Evolutionary conservation across 2,797 vertebrate species (phyloP).

Genomic region (Coccyzus lansbergi): DNA sequence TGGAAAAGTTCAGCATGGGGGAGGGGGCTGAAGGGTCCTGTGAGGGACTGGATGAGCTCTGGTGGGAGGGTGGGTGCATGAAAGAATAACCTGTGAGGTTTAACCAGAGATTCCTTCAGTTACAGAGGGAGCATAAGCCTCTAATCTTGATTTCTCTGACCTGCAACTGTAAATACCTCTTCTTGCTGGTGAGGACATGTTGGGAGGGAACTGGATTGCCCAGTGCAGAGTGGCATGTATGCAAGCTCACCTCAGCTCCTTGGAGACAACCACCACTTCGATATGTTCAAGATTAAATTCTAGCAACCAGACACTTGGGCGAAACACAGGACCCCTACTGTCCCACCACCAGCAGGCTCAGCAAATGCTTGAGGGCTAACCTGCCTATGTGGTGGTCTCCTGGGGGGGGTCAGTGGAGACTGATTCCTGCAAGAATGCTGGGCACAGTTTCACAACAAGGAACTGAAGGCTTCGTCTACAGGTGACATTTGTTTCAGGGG

Average conservation of each 20-base stretch:
- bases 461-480: neutral
- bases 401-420: neutral
- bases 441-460: neutral
- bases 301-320: neutral
- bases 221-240: neutral
- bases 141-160: neutral
- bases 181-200: neutral
- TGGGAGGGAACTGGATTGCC: neutral
- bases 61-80: neutral
- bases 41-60: neutral
- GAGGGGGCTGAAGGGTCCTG: neutral
- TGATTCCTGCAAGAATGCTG: neutral
- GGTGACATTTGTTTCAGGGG: neutral
- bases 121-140: neutral
- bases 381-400: neutral
- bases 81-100: neutral
- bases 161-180: neutral
- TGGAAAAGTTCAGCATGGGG: neutral
- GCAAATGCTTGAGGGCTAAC: neutral
- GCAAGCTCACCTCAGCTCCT: neutral
- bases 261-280: neutral
- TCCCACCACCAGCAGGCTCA: neutral
- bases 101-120: neutral
- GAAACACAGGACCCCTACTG: neutral
- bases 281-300: neutral